A percentile compares a stretch with the other conserved stretches of the same genome.
Evolutionary conservation across 2,797 vertebrate genomes (phyloP).

Genomic region (Remorina albescens): DNA sequence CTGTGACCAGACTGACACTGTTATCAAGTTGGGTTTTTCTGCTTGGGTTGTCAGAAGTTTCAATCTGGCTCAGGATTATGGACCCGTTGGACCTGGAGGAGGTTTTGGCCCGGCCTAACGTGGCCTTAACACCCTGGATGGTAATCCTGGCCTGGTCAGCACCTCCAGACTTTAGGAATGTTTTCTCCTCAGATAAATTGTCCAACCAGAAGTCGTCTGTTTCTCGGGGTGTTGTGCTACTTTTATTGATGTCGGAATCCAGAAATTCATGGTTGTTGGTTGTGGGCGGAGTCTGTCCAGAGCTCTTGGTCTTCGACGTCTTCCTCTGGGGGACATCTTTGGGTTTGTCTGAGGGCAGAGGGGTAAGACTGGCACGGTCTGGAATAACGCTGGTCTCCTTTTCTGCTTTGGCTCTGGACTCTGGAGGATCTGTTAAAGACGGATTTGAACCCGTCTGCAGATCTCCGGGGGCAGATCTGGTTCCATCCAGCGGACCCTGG

Average conservation of each 20-base stretch:
- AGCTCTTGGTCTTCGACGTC: conserved; percentile 19
- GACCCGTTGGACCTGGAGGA: background rate
- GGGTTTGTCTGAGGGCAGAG: conserved; percentile 22
- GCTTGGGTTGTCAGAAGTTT: conserved; percentile 2
- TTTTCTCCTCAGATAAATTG: conserved; percentile 21
- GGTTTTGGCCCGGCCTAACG: conserved; percentile 39
- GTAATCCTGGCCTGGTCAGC: conserved; percentile 45
- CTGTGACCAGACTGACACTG: background rate
- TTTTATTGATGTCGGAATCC: conserved; percentile 11
- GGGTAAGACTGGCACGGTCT: background rate
- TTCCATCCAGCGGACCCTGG: conserved; percentile 24
- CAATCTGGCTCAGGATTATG: conserved; percentile 35
- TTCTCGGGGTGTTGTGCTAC: background rate
- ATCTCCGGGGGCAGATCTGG: conserved; percentile 11
- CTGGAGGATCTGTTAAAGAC: background rate
- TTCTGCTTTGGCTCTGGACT: background rate
- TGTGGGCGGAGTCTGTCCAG: background rate
- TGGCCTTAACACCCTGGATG: conserved; percentile 63
- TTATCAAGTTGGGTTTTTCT: background rate
- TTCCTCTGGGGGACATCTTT: conserved; percentile 45
- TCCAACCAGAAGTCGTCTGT: conserved; percentile 20
- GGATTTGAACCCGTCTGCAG: background rate
- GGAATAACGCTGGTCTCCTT: conserved; percentile 7
- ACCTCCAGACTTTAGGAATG: conserved; percentile 13
- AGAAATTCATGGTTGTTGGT: conserved; percentile 10